These are phyloP conservation scores for Andrena hattorfiana DNA, from an alignment of 2,888 invertebrate genomes.

Conservation along the genomic window DNA sequence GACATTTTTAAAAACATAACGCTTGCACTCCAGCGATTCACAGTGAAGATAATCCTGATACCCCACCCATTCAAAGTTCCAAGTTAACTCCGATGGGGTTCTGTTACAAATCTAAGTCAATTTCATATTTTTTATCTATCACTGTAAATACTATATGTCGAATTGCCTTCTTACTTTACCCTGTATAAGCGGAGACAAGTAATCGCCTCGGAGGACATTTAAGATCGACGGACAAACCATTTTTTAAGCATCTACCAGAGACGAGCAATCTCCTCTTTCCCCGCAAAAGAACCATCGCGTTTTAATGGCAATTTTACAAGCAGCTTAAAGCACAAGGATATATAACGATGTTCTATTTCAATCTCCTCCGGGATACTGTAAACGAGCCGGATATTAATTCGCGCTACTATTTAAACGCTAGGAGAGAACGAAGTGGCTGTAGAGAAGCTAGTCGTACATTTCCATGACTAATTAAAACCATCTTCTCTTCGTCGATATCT, in stretches of 20 bases:
- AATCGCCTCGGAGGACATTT: constrained; percentile 34
- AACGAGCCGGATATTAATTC: constrained; percentile 46
- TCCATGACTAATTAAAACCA: constrained; percentile 20
- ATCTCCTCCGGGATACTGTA: constrained; percentile 38
- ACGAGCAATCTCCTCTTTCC: constrained; percentile 33
- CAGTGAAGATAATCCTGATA: background rate
- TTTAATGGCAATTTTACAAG: constrained; percentile 54
- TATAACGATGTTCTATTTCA: constrained; percentile 54
- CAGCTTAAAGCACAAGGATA: constrained; percentile 8
- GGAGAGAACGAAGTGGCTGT: background rate
- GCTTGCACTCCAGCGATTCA: background rate
- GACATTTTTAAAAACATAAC: background rate
- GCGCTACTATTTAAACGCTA: constrained; percentile 29
- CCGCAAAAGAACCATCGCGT: constrained; percentile 32
- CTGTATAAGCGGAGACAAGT: constrained; percentile 26
- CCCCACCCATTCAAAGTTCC: background rate
- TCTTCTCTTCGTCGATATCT: constrained; percentile 17
- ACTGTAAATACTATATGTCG: background rate
- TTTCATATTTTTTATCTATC: background rate
- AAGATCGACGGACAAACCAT: constrained; percentile 44
- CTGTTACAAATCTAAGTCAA: background rate
- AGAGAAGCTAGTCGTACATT: background rate
- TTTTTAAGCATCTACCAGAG: constrained; percentile 12
- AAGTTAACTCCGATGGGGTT: background rate
- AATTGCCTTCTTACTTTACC: background rate